phyloP scores from a whole-genome alignment of 2,113 vertebrate genomes.

The Hirundichthys speculiger region DNA sequence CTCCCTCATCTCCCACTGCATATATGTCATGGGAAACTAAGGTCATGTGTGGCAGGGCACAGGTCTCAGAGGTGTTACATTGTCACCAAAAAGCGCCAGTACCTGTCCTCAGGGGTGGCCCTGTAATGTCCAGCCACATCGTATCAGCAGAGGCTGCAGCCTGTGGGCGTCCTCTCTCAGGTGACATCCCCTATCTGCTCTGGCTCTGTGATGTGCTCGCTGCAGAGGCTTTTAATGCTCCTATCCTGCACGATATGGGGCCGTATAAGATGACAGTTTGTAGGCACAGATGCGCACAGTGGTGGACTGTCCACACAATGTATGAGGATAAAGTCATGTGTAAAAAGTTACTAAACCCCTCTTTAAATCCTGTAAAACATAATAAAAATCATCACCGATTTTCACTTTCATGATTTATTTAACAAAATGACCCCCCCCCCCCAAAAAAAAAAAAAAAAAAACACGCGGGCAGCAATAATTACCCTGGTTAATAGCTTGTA shows the following conservation, averaged over 20 bases:
- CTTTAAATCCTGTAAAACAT: no score
- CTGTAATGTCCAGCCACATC: slow-evolving; percentile 77
- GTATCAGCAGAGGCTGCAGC: slow-evolving; percentile 67
- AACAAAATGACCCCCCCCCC: background rate
- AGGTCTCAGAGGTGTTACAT: slow-evolving; percentile 60
- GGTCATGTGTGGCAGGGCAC: slow-evolving; percentile 38
- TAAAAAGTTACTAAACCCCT: no score
- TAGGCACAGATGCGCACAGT: slow-evolving; percentile 6
- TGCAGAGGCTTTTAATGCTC: slow-evolving; percentile 34
- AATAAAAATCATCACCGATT: no score
- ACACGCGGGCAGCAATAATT: no score
- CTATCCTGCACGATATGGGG: background rate
- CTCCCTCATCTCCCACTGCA: slow-evolving; percentile 4
- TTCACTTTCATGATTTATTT: background rate
- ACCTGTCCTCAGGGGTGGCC: slow-evolving; percentile 64
- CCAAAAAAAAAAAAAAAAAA: no score
- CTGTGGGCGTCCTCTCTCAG: slow-evolving; percentile 67
- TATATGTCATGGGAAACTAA: slow-evolving; percentile 42
- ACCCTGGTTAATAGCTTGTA: no score
- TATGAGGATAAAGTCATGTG: no score
- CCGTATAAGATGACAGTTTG: slow-evolving; percentile 8
- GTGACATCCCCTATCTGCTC: slow-evolving; percentile 73
- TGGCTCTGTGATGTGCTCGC: slow-evolving; percentile 55
- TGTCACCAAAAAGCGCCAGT: slow-evolving; percentile 53
- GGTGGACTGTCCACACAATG: no score